Conservation (phyloP, 1,140 invertebrate genomes). For the Drosophila nigromelanica region DNA sequence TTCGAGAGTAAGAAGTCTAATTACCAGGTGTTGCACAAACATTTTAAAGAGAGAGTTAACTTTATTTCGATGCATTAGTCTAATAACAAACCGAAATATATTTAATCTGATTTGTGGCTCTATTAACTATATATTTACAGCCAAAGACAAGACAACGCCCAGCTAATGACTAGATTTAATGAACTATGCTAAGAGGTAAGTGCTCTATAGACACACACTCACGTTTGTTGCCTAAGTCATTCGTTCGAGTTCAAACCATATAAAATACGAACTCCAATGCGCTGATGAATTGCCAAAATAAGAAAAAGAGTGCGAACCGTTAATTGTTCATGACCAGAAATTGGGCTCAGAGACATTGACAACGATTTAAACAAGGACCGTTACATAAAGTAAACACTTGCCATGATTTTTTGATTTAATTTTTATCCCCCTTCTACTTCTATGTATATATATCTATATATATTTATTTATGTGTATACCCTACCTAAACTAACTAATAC, state of each 20-base stretch:
- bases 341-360: constrained; percentile 36
- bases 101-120: constrained; percentile 16
- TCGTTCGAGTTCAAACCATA: constrained; percentile 28
- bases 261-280: constrained; percentile 14
- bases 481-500: too few species aligned
- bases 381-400: constrained; percentile 60
- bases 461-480: too few species aligned
- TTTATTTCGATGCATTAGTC: constrained; percentile 7
- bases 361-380: constrained; percentile 62
- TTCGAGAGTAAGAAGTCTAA: constrained; percentile 16
- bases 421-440: neutral
- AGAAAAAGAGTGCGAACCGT: constrained; percentile 38
- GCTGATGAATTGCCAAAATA: constrained; percentile 37
- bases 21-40: constrained; percentile 19
- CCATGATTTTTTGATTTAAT: constrained; percentile 24
- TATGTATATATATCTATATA: neutral
- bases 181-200: constrained; percentile 41
- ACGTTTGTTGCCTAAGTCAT: constrained; percentile 54
- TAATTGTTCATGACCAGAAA: constrained; percentile 35
- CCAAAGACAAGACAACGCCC: constrained; percentile 36
- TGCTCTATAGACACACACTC: constrained; percentile 1
- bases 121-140: constrained; percentile 30
- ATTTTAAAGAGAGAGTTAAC: neutral
- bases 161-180: constrained; percentile 29
- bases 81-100: constrained; percentile 8